Evolutionary conservation across 1,140 invertebrate genomes (phyloP), one percentile per base, ranked within the genome.

Genomic region (Pararge aegeria): DNA sequence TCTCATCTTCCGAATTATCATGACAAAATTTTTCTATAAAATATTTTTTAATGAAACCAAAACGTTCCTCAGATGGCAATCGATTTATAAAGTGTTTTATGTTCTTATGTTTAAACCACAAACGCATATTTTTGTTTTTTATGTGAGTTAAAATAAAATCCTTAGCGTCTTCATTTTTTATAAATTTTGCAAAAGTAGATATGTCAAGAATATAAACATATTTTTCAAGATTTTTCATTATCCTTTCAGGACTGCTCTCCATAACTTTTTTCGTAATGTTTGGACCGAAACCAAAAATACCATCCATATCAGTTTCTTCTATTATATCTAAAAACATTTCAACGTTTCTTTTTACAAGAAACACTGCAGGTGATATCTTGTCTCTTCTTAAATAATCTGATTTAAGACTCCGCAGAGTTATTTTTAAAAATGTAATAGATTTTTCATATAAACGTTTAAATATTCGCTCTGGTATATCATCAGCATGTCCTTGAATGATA

Each of bases 241-340:
- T 60, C 44, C 58, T 67, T n/a, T 80, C 54, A 10, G 62, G 64
- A 52, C 55, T 65, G 30, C 52, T 61, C 42, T 66, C 70, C 76
- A 85, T 78, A 0, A 80, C 50, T 13, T 66, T 30, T 58, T 73
- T 55, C 2, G 80, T 83, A 53, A 40, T 50, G 52, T 73, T 81
- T 5, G 49, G 19, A 18, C 52, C 63, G 24, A 82, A 71, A 18
- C 6, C 19, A 5, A 71, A 73, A 27, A 64, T 59, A 1, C 21
- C 0, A 20, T 30, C 37, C 4, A 30, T 3, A 5, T 63, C 5
- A 12, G 34, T 13, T 19, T 37, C 38, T 40, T 77, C 72, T 6
- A 81, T 4, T 16, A 73, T 65, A 46, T 74, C 58, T 37, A 83
- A 53, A 55, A 62, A 72, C 48, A 70, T 56, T 52, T 70, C 59